Evolutionary conservation across 2,888 invertebrate species (phyloP), one percentile per base, ranked within the genome.

Genomic region (Dryomyza anilis): DNA sequence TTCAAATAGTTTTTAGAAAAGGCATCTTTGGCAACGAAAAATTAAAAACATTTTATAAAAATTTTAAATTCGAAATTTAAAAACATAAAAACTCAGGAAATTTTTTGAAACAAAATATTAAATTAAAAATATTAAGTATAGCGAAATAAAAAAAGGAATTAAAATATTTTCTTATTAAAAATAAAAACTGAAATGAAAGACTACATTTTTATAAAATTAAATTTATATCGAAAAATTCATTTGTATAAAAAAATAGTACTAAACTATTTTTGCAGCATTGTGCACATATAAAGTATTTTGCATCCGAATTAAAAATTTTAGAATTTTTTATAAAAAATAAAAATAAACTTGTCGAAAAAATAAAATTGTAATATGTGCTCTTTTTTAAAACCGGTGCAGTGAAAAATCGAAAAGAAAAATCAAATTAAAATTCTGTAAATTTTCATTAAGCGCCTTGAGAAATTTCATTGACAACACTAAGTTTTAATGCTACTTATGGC

Each of bases 401-500:
- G 39, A 27, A 29, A 29, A 29, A 36, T 56, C 12, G 12, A 45
- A 45, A 45, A 43, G 4, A 19, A 21, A 45, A 27, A 29, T 19
- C 50, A 19, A 29, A 36, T 30, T 27, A 50, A 56, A 50, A 43
- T 19, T 63, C 16, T 55, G 23, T 29, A n/a, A n/a, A n/a, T n/a
- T n/a, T n/a, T n/a, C n/a, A n/a, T n/a, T n/a, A n/a, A n/a, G 23
- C n/a, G n/a, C 25, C 21, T 33, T 19, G 23, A 52, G n/a, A 65
- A 64, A 53, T n/a, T 25, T 45, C n/a, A 21, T 21, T 16, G 52
- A 25, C 33, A 29, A 63, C 21, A 58, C 45, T 30, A 36, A 36
- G 55, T 57, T 60, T 69, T 75, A 76, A 75, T 71, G 74, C 72
- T 75, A 76, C 79, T 76, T 78, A 85, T 86, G 85, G 85, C 86